Base-by-base conservation (phyloP, 2,113 vertebrate species). In the Oreochromis spilurus region DNA sequence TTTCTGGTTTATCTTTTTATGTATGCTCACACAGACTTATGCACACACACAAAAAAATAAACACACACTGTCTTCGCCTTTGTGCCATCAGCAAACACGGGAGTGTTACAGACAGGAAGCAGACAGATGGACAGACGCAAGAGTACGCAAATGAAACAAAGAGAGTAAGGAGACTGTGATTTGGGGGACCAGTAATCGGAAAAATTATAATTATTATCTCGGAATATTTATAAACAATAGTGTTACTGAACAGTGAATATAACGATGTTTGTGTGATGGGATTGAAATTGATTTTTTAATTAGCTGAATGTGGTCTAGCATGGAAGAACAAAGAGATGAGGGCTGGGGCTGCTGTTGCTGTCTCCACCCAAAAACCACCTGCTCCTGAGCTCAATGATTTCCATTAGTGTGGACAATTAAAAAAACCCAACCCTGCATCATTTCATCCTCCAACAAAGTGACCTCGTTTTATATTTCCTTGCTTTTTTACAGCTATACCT, bases 311-410 rank as follows among this genome's bases (percentile, higher is more conserved):
- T 65, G 45, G 45, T 52, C 52, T 14, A 31, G 58, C 34, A 58
- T 75, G 17, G 34, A 85, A 85, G 89, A 94, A 93, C 91, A 94
- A 94, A 91, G 91, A 91, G 34, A 84, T 58, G 21, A 89, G 72
- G 85, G 89, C 48, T 89, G 75, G 62, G 90, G 83, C 88, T 88
- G 60, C 50, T 24, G 52, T 67, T 84, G 80, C 65, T 84, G 57
- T 84, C 89, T 58, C 89, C 93, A 83, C 88, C 88, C 91, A 40
- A 65, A 88, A 85, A 85, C 82, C 87, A 91, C 85, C 88, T 91
- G 86, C 53, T 4, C 54, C 34, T 72, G 79, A 78, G 75, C 67
- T 24, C 54, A 36, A 58, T 50, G 62, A 43, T 77, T 29, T 77
- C 26, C 79, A 75, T 77, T n/a, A 13, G 72, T 52, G 40, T 26